Conservation (phyloP, 2,888 invertebrate species). For the Branchellion lobata region DNA sequence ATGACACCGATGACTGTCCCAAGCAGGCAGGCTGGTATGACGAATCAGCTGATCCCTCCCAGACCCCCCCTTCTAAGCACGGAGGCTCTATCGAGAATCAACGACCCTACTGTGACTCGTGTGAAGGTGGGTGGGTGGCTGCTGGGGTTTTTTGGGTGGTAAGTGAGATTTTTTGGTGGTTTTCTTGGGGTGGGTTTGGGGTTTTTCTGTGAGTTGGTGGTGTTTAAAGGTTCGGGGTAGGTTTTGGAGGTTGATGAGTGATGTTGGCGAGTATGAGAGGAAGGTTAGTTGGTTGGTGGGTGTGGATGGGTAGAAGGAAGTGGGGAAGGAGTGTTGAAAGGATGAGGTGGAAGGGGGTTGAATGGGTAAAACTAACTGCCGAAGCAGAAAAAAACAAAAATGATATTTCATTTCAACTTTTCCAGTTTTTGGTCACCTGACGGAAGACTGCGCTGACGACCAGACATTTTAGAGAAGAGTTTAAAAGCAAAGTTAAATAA, state of each 20-base stretch:
- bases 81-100: slow-evolving; percentile 60
- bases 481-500: too few relatives aligned
- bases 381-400: too few relatives aligned
- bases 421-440: slow-evolving; percentile 83
- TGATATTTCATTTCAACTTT: too few relatives aligned
- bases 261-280: background rate
- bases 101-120: slow-evolving; percentile 82
- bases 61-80: slow-evolving; percentile 65
- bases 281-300: background rate
- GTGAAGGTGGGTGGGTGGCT: slow-evolving; percentile 68
- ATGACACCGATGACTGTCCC: slow-evolving; percentile 96
- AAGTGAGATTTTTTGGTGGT: background rate
- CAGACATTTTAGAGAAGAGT: slow-evolving; percentile 56
- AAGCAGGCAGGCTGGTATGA: slow-evolving; percentile 80
- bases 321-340: too few relatives aligned
- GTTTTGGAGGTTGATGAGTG: background rate
- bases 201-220: too few relatives aligned
- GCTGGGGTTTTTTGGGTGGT: background rate
- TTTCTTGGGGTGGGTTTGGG: background rate
- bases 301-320: background rate
- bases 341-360: too few relatives aligned
- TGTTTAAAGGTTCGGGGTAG: too few relatives aligned
- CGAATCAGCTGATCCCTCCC: slow-evolving; percentile 64
- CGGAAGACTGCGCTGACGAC: slow-evolving; percentile 78
- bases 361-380: too few relatives aligned